Evolutionary conservation across 2,888 invertebrate genomes (phyloP), one percentile per base, ranked within the genome.

Genomic region (Sarcophaga carnaria): DNA sequence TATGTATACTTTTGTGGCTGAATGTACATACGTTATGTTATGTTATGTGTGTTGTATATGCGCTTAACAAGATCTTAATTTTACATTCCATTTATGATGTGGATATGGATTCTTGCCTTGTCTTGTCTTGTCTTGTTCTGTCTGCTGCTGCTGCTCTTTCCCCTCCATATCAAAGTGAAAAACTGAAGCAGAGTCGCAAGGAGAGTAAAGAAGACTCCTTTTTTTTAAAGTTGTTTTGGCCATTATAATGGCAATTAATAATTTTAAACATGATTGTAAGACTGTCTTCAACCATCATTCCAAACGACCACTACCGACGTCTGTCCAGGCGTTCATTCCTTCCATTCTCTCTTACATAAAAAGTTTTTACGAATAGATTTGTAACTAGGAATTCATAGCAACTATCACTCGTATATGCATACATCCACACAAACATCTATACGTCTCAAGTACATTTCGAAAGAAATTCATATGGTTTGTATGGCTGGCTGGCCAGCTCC

Each of bases 191-290:
- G 49, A 49, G 54, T 12, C 4, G 54, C 17, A 5, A 49, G 27
- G 70, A 63, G 69, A 12, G 47, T 4, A 17, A 72, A 6, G 11
- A 60, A 17, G 5, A n/a, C 8, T 64, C n/a, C 60, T 49, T 54
- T 47, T 47, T 67, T 64, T 45, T 64, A 69, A 69, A 83, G 69
- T 70, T 64, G 81, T 84, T 83, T 69, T 69, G 72, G 47, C 80
- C 83, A 80, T 80, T 83, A 66, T 66, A 77, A 81, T 79, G 80
- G 81, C 87, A 87, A 87, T 87, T 87, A 87, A 87, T 87, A 87
- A 87, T 87, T 83, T 87, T 87, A 84, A 87, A 81, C 87, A 87
- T 87, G 87, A 83, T 86, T 86, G 82, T 77, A 75, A 83, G 77
- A 20, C 75, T 80, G 22, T 59, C 54, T 54, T 67, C 37, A 54